Evolutionary conservation across 2,113 vertebrate species (phyloP).

Genomic region (Laterallus jamaicensis): DNA sequence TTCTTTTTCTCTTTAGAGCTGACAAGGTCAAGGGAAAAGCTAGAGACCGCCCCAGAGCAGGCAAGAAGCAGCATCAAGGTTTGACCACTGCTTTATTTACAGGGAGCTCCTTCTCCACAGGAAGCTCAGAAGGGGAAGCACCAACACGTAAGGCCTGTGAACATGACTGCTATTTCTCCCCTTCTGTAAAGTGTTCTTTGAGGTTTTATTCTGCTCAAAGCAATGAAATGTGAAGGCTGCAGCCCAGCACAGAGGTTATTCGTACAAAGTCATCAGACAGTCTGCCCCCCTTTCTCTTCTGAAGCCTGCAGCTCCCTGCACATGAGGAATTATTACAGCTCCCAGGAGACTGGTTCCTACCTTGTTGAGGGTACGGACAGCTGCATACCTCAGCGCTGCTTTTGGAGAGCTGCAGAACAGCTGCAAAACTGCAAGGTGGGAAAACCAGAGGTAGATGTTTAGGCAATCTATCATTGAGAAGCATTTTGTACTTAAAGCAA

Average conservation of each 20-base stretch:
- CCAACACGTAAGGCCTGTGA: neutral
- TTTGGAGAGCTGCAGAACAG: slow-evolving; percentile 85
- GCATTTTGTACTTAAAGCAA: neutral
- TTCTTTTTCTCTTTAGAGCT: neutral
- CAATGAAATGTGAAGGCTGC: neutral
- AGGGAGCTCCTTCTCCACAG: neutral
- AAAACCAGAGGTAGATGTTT: neutral
- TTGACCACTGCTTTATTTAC: neutral
- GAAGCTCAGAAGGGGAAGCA: neutral
- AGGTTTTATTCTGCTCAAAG: neutral
- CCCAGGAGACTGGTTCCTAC: slow-evolving; percentile 43
- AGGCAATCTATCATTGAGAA: neutral
- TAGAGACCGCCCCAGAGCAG: neutral
- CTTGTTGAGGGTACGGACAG: slow-evolving; percentile 85
- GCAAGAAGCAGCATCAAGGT: neutral
- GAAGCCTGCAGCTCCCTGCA: neutral
- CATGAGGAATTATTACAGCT: neutral
- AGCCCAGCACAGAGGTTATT: neutral
- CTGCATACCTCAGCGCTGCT: slow-evolving; percentile 81
- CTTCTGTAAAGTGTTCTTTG: neutral
- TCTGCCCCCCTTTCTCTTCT: neutral
- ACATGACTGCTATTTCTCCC: neutral
- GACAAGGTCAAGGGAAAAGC: neutral
- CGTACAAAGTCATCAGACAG: neutral
- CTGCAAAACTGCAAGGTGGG: slow-evolving; percentile 76